A percentile compares a stretch with the other conserved stretches of the same genome.
Conservation (phyloP, 2,888 invertebrate species). For the Polyploca ridens region DNA sequence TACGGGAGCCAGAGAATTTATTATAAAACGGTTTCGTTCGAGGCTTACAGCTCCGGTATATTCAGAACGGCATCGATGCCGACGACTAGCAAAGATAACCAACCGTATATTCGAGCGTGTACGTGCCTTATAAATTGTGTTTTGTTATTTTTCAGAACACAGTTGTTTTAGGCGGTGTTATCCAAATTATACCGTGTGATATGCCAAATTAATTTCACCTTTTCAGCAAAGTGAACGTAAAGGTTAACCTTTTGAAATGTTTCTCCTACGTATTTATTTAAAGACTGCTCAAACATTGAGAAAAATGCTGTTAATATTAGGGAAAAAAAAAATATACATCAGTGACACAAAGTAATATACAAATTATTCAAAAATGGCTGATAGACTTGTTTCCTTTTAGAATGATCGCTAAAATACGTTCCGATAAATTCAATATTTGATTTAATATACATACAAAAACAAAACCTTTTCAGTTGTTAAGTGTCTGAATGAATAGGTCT, state of each 20-base stretch:
- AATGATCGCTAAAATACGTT: constrained; percentile 14
- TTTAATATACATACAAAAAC: constrained; percentile 3
- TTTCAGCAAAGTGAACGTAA: constrained; percentile 41
- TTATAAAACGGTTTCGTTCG: constrained; percentile 77
- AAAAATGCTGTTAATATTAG: neutral
- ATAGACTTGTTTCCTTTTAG: constrained; percentile 14
- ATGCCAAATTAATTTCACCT: constrained; percentile 46
- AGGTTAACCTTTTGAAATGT: constrained; percentile 40
- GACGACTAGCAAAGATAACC: constrained; percentile 41
- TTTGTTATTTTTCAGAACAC: constrained; percentile 10
- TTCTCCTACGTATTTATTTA: constrained; percentile 28
- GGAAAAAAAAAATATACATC: neutral
- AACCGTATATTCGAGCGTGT: neutral
- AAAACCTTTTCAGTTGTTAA: constrained; percentile 19
- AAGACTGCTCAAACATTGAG: constrained; percentile 16
- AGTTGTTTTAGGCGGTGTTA: constrained; percentile 48
- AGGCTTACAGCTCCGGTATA: constrained; percentile 44
- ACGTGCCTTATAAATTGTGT: constrained; percentile 10
- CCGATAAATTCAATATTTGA: neutral
- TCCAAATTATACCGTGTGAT: constrained; percentile 42
- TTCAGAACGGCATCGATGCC: constrained; percentile 60
- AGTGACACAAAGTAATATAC: neutral
- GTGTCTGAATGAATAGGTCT: constrained; percentile 29
- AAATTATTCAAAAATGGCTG: neutral
- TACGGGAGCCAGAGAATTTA: constrained; percentile 68